Evolutionary conservation across 2,888 invertebrate genomes (phyloP).

Genomic region (Vandiemenella viatica): DNA sequence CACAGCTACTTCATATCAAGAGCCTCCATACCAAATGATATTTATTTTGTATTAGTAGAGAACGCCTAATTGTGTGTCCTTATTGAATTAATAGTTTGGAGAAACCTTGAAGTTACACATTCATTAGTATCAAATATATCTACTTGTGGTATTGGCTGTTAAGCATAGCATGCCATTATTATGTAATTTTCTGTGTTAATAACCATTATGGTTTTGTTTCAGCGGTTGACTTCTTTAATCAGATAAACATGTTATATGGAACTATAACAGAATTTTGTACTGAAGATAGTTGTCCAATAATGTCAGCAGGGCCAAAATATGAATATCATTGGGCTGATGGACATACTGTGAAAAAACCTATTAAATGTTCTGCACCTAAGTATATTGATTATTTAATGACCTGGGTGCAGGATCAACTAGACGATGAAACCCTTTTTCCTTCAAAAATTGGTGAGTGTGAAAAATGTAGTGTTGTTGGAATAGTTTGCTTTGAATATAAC

Average conservation of each 20-base stretch:
- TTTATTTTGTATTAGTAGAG: too few species aligned
- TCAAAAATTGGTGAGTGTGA: conserved; percentile 71
- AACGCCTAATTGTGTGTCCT: too few species aligned
- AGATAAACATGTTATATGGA: conserved; percentile 99
- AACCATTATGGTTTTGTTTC: too few species aligned
- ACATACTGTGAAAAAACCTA: conserved; percentile 93
- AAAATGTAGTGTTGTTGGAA: background rate
- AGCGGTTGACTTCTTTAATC: conserved; percentile 99
- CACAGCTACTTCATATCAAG: too few species aligned
- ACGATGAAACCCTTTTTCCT: conserved; percentile 95
- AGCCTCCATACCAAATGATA: too few species aligned
- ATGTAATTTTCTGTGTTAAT: too few species aligned
- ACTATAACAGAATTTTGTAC: conserved; percentile 99
- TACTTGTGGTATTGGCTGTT: too few species aligned
- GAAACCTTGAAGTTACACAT: too few species aligned
- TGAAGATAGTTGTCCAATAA: conserved; percentile 90
- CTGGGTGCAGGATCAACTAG: conserved; percentile 98
- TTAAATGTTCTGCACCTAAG: conserved; percentile 96
- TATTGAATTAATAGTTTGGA: too few species aligned
- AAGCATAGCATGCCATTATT: too few species aligned
- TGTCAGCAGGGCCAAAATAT: conserved; percentile 98
- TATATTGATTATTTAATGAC: conserved; percentile 99
- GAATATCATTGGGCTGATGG: conserved; percentile 99
- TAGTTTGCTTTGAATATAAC: background rate
- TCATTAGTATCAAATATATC: too few species aligned